Conservation (phyloP, 1,140 invertebrate species). For the Andricus grossulariae region DNA sequence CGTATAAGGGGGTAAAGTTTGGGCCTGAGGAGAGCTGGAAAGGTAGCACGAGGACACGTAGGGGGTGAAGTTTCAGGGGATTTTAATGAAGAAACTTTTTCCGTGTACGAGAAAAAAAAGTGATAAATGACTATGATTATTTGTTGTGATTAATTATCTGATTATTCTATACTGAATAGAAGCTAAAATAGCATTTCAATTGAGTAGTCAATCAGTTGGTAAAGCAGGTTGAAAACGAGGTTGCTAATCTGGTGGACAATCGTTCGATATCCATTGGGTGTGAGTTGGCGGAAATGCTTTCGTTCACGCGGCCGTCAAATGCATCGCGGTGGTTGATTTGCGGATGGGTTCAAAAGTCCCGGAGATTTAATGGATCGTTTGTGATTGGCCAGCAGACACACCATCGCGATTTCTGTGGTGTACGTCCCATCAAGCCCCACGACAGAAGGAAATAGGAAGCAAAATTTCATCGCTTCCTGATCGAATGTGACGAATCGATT, state of each 20-base stretch:
- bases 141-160: too few relatives aligned
- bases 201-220: conserved; percentile 14
- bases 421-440: conserved; percentile 13
- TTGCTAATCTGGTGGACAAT: conserved; percentile 21
- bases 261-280: conserved; percentile 13
- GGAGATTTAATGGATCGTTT: conserved; percentile 29
- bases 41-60: too few relatives aligned
- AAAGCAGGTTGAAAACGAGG: background rate
- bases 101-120: too few relatives aligned
- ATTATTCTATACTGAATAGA: too few relatives aligned
- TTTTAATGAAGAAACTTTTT: too few relatives aligned
- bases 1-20: too few relatives aligned
- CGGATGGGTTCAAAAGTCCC: conserved; percentile 21
- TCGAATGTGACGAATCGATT: conserved; percentile 28
- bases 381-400: conserved; percentile 16
- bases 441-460: conserved; percentile 29
- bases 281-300: conserved; percentile 12
- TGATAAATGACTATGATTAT: too few relatives aligned
- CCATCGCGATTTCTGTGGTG: conserved; percentile 20
- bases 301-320: conserved; percentile 27
- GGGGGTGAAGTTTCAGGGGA: too few relatives aligned
- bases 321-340: conserved; percentile 27
- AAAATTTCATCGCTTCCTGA: conserved; percentile 21
- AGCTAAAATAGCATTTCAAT: background rate
- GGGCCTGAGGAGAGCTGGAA: too few relatives aligned